These are phyloP conservation scores for Meiosimyza decipiens DNA, from an alignment of 2,888 invertebrate species.

Conservation along the genomic window DNA sequence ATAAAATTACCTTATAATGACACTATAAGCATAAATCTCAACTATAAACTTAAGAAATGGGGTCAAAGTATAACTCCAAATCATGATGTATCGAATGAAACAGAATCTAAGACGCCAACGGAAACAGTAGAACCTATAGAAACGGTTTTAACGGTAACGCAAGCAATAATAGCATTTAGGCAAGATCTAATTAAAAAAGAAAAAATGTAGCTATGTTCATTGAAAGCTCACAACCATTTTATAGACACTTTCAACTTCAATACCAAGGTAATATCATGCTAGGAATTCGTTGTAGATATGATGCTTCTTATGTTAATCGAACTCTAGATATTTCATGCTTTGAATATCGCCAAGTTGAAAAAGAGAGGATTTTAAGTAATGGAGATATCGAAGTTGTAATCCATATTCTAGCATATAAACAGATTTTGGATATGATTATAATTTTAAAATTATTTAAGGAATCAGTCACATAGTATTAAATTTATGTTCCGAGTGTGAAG, in stretches of 20 bases:
- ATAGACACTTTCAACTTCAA: slow-evolving; percentile 36
- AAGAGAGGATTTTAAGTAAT: slow-evolving; percentile 32
- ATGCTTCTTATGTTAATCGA: background rate
- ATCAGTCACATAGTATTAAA: no score
- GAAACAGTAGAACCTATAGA: background rate
- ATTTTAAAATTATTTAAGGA: no score
- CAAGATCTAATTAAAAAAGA: slow-evolving; percentile 38
- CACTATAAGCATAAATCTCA: no score
- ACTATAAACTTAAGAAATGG: no score
- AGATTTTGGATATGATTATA: no score
- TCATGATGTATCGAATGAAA: no score
- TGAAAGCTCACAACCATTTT: slow-evolving; percentile 38
- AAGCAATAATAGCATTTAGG: slow-evolving; percentile 37
- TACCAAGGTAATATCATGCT: slow-evolving; percentile 29
- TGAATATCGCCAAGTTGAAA: slow-evolving; percentile 35
- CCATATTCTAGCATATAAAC: background rate
- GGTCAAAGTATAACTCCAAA: no score
- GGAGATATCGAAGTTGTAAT: slow-evolving; percentile 31
- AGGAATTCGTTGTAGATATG: slow-evolving; percentile 27
- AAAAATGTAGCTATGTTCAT: slow-evolving; percentile 34
- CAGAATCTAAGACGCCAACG: background rate
- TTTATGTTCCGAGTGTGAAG: no score
- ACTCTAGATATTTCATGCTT: slow-evolving; percentile 33
- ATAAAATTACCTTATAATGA: slow-evolving; percentile 22
- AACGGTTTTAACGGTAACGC: slow-evolving; percentile 21